Conservation (phyloP, 2,113 vertebrate genomes). For the Piaya cayana region DNA sequence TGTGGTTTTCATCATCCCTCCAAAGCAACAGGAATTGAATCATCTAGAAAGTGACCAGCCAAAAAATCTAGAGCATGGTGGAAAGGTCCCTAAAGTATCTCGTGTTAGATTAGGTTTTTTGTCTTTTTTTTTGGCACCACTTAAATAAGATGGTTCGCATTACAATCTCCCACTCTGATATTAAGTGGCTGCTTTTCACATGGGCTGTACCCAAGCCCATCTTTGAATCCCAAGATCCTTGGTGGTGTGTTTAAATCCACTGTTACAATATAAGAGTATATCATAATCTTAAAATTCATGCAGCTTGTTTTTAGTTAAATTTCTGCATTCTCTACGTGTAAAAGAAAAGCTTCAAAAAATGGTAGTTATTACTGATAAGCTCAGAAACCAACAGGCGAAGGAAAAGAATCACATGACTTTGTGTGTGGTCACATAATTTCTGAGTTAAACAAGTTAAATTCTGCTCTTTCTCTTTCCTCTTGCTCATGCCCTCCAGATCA, state of each 20-base stretch:
- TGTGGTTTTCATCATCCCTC: conserved; percentile 40
- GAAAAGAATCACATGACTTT: not conserved
- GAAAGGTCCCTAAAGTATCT: conserved; percentile 25
- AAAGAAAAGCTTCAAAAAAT: not conserved
- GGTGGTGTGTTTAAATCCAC: not conserved
- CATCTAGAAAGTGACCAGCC: conserved; percentile 22
- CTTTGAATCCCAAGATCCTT: not conserved
- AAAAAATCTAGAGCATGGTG: conserved; percentile 24
- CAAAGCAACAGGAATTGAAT: conserved; percentile 35
- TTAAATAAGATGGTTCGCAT: not conserved
- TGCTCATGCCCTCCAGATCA: not conserved
- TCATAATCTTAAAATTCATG: not conserved
- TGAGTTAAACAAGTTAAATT: not conserved
- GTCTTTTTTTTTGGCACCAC: not conserved
- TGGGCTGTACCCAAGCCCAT: not conserved
- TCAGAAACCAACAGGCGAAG: not conserved
- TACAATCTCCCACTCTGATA: not conserved
- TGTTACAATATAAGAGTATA: not conserved
- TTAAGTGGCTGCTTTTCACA: not conserved
- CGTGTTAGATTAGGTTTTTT: conserved; percentile 9
- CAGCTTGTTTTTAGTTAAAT: not conserved
- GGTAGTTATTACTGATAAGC: not conserved
- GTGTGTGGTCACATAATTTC: not conserved
- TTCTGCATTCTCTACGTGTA: not conserved
- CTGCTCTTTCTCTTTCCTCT: not conserved